Percentiles rank a stretch among this genome's conserved stretches.
Evolutionary conservation across 2,113 vertebrate species (phyloP).

Genomic region (Oryzias curvinotus): DNA sequence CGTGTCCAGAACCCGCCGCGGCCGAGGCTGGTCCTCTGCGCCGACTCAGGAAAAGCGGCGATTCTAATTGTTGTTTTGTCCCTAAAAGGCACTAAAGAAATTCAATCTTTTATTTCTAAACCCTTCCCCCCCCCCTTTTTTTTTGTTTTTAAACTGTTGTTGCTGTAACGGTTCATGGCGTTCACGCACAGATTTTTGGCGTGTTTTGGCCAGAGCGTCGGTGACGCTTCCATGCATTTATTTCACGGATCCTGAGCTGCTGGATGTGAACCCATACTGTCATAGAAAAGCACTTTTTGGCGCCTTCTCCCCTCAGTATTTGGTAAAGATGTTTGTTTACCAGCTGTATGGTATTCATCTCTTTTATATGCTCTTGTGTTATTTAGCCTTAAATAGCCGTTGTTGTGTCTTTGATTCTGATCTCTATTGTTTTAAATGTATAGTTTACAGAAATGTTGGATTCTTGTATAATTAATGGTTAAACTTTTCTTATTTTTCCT

Average conservation of each 20-base stretch:
- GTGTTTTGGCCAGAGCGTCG: constrained; percentile 9
- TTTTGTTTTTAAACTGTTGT: constrained; percentile 16
- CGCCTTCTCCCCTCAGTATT: constrained; percentile 69
- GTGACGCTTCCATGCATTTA: constrained; percentile 39
- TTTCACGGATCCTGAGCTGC: constrained; percentile 58
- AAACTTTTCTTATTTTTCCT: constrained; percentile 12
- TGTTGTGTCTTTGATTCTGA: constrained; percentile 56
- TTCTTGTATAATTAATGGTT: constrained; percentile 34
- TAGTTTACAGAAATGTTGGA: constrained; percentile 70
- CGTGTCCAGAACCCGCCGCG: constrained; percentile 13
- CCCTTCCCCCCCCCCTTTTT: not conserved
- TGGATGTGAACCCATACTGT: constrained; percentile 58
- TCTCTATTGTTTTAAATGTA: constrained; percentile 46
- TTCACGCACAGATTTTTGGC: constrained; percentile 22
- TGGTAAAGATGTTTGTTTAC: constrained; percentile 64
- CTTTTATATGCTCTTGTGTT: constrained; percentile 47
- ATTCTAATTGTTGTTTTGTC: constrained; percentile 49
- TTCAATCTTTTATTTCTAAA: constrained; percentile 8
- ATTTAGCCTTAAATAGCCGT: constrained; percentile 73
- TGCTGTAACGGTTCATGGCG: not conserved
- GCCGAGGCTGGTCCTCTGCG: constrained; percentile 67
- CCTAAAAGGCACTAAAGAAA: constrained; percentile 27
- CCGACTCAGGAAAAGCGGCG: constrained; percentile 66
- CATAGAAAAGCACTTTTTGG: constrained; percentile 73
- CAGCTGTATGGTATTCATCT: constrained; percentile 63